Evolutionary conservation across 1,140 invertebrate species (phyloP).

Genomic region (Micrasema longulum): DNA sequence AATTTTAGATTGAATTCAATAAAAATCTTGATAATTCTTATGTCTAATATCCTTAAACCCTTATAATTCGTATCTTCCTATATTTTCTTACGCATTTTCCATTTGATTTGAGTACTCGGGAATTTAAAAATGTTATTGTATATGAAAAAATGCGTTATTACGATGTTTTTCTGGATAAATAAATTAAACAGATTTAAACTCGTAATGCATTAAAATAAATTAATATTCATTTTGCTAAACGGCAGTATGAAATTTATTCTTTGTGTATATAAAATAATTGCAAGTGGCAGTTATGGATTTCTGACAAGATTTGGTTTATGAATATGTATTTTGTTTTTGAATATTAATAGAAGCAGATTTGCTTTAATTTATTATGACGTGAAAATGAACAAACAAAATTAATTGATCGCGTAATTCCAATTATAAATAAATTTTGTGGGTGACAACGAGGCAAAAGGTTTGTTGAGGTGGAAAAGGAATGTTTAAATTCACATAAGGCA

Average conservation of each 20-base stretch:
- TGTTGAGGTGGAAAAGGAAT: no score
- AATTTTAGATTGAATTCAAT: no score
- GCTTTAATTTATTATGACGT: constrained; percentile 45
- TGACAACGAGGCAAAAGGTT: constrained; percentile 10
- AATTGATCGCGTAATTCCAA: constrained; percentile 41
- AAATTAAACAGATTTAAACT: background rate
- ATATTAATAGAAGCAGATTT: constrained; percentile 52
- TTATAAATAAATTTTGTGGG: constrained; percentile 35
- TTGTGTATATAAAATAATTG: constrained; percentile 44
- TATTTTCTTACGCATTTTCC: no score
- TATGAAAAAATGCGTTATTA: no score
- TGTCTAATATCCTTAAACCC: no score
- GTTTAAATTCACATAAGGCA: no score
- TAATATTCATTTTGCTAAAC: no score
- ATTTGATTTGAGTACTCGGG: no score
- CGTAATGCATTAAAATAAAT: background rate
- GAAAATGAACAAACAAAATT: constrained; percentile 46
- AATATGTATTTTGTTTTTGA: constrained; percentile 55
- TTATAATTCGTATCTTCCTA: no score
- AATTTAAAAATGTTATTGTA: no score
- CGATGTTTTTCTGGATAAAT: background rate
- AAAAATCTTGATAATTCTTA: no score
- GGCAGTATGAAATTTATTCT: background rate
- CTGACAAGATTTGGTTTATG: constrained; percentile 51
- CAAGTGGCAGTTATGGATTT: constrained; percentile 51